Percentiles rank a stretch among this genome's conserved stretches.
phyloP scores from a whole-genome alignment of 2,888 invertebrate species.

The Nycteola revayana region DNA sequence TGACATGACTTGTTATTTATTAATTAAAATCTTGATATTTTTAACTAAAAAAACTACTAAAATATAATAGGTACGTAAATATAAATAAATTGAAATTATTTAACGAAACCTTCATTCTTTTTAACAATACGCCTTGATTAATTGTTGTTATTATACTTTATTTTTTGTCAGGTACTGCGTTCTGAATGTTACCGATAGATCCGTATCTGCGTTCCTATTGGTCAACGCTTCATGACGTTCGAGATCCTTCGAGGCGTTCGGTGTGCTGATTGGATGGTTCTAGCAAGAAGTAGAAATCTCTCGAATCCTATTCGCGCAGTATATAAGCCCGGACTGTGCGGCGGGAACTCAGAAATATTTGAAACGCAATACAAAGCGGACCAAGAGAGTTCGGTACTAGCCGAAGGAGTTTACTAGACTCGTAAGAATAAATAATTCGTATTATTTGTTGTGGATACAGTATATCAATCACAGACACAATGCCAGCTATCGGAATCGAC shows the following conservation, averaged over 20 bases:
- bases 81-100: too few relatives aligned
- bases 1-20: too few relatives aligned
- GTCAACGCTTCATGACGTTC: conserved; percentile 31
- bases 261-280: conserved; percentile 46
- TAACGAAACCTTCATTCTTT: too few relatives aligned
- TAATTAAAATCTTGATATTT: too few relatives aligned
- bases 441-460: conserved; percentile 18
- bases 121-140: too few relatives aligned
- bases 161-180: conserved; percentile 24
- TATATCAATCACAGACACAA: conserved; percentile 41
- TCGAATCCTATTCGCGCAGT: conserved; percentile 47
- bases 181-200: too few relatives aligned
- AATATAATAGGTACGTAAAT: too few relatives aligned
- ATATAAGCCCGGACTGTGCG: conserved; percentile 45
- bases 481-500: conserved; percentile 81
- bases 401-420: conserved; percentile 39
- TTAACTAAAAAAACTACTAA: too few relatives aligned
- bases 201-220: conserved; percentile 34
- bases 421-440: conserved; percentile 6
- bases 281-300: conserved; percentile 45
- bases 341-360: conserved; percentile 62
- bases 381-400: conserved; percentile 48
- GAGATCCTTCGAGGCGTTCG: conserved; percentile 40
- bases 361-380: conserved; percentile 54
- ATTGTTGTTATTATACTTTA: too few relatives aligned